Conservation (phyloP, 1,140 invertebrate species). For the Megalonaias nervosa region DNA sequence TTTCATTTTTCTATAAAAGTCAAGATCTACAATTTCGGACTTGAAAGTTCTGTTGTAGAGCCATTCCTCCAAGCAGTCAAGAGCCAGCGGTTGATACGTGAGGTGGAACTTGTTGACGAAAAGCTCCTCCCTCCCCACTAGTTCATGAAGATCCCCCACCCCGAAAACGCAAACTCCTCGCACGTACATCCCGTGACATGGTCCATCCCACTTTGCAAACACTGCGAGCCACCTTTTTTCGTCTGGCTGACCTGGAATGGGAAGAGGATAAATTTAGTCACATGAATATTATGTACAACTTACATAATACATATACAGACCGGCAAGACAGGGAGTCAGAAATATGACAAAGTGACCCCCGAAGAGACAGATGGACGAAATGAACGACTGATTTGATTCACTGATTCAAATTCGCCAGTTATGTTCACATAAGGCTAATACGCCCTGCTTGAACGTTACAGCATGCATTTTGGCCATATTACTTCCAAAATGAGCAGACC, state of each 20-base stretch:
- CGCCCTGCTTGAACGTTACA: too few relatives aligned
- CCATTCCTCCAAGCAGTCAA: constrained; percentile 63
- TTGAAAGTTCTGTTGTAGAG: constrained; percentile 35
- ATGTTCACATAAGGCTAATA: too few relatives aligned
- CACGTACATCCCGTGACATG: constrained; percentile 42
- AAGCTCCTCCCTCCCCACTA: constrained; percentile 43
- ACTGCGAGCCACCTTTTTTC: constrained; percentile 27
- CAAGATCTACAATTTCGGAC: not conserved
- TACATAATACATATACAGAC: too few relatives aligned
- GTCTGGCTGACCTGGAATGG: constrained; percentile 26
- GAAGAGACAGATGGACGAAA: too few relatives aligned
- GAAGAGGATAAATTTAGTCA: not conserved
- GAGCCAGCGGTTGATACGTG: constrained; percentile 50
- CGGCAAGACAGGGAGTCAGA: too few relatives aligned
- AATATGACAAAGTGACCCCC: too few relatives aligned
- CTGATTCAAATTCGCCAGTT: too few relatives aligned
- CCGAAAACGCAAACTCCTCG: constrained; percentile 60
- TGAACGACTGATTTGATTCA: too few relatives aligned
- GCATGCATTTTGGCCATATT: too few relatives aligned
- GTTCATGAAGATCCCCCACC: constrained; percentile 49
- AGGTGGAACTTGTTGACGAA: constrained; percentile 65
- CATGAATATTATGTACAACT: too few relatives aligned
- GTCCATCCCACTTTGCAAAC: constrained; percentile 19
- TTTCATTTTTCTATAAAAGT: too few relatives aligned
- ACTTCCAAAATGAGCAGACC: too few relatives aligned